Base-by-base conservation (phyloP, 2,797 vertebrate genomes). In the Gymnoscopelus microlampas region DNA sequence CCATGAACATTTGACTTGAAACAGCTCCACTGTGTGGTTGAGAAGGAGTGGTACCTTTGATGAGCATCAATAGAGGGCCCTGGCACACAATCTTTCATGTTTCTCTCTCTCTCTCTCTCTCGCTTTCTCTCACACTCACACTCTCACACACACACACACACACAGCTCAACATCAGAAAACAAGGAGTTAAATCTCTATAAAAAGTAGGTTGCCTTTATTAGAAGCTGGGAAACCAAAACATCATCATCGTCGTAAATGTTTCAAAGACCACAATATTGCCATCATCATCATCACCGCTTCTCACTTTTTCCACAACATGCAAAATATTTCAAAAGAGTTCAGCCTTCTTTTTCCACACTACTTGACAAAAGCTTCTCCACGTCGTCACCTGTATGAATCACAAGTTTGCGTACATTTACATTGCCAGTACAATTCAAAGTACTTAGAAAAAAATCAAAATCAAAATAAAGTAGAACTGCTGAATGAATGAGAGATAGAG, bases 131-230 rank as follows among this genome's bases (percentile, higher is more conserved):
- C 44, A 57, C 49, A 24, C 12, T 29, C 14, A 29, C 67, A 56
- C 54, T n/a, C n/a, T n/a, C n/a, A 39, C 35, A 49, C 1, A 67
- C 35, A 15, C 2, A 44, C 39, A 68, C 47, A 50, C 65, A 79
- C 77, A 79, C 64, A 86, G 78, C 78, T 84, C 53, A 81, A 87
- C 29, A 77, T 73, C 84, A 91, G 77, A 90, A 90, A 91, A 87
- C 90, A 85, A 87, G 81, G 83, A 87, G 83, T 87, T 93, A 82
- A 86, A 91, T 88, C 75, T 70, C 71, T 92, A 93, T 86, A 89
- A 91, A 93, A 93, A 93, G 89, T 88, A 91, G 89, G 86, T 91
- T 89, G 88, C 89, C 88, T 93, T 92, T 91, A 93, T 93, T 92
- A 89, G 91, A 91, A 92, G 91, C 90, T 87, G 90, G 86, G 82